Base-by-base conservation (phyloP, 92 coral and sea anemone species). In the Parazoanthus swiftii region DNA sequence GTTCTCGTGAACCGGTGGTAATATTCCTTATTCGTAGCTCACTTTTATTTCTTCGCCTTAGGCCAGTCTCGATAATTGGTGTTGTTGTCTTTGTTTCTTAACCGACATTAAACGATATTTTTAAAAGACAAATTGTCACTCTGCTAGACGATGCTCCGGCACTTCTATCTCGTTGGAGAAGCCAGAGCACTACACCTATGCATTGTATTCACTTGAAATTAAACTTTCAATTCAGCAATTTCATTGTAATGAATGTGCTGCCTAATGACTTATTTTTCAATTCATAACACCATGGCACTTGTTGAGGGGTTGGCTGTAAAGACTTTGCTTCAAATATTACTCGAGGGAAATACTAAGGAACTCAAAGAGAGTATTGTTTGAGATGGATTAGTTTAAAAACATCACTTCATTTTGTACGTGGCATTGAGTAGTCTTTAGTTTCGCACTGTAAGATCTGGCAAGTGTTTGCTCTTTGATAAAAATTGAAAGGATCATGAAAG, bases 31-130 rank as follows among this genome's bases (percentile, higher is more conserved):
- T 48, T 74, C 68, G 79, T 48, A 68, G 65, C 87, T 84, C 87
- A 70, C 79, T 84, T 79, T 50, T 70, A 51, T 84, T 84, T 84
- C 87, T 84, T 84, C 50, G 87, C 87, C 87, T 84, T 44, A 84
- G 87, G 87, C 87, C 87, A 84, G 75, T 74, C 78, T 48, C 78
- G 79, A 84, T 84, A 84, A 84, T 84, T 84, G 87, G 78, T 70
- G 87, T 84, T 70, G 87, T 84, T 70, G 87, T 84, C 89, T 77
- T 89, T 79, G 72, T 76, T 85, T 89, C 87, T 89, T 85, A 79
- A 86, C 94, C 94, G 94, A 89, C 94, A 89, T 86, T 89, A 92
- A 92, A 88, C 88, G 94, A 92, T 92, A 92, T 92, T 92, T 91
- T 84, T 89, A 81, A 63, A 82, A 91, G 94, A 81, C 94, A 92